Evolutionary conservation across 2,113 vertebrate species (phyloP).

Genomic region (Pogonocichla stellata): DNA sequence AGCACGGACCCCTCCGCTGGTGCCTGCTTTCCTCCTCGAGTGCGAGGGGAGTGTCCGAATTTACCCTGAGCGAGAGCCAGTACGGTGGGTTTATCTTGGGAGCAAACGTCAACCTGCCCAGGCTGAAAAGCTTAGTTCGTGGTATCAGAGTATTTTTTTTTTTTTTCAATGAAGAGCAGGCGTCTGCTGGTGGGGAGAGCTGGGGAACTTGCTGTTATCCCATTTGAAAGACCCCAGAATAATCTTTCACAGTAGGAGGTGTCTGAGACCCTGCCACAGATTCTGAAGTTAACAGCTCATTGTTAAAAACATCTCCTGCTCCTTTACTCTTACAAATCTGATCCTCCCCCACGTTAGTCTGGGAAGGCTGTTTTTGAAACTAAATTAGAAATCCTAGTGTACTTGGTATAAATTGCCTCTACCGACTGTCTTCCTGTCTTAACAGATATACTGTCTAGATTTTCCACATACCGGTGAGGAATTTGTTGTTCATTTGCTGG

Average conservation of each 20-base stretch:
- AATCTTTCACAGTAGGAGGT: background rate
- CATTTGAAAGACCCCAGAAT: background rate
- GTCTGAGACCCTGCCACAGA: background rate
- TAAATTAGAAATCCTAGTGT: background rate
- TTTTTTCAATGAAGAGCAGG: background rate
- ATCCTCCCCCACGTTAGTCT: background rate
- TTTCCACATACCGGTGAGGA: background rate
- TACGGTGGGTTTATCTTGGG: background rate
- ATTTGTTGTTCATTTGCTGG: background rate
- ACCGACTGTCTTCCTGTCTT: no score
- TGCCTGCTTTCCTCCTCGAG: background rate
- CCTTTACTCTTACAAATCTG: background rate
- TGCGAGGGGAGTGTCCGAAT: background rate
- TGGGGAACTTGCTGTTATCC: background rate
- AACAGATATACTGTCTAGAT: background rate
- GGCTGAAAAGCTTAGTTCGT: background rate
- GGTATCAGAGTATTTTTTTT: background rate
- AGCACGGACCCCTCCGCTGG: rapidly evolving
- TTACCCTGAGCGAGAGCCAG: background rate
- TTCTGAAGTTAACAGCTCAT: background rate
- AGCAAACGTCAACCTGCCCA: background rate
- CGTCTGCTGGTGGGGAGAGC: background rate
- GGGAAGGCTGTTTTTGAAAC: background rate
- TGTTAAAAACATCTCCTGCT: background rate
- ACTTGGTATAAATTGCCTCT: background rate